Base-by-base conservation (phyloP, 2,797 vertebrate genomes). In the Paguma larvata region DNA sequence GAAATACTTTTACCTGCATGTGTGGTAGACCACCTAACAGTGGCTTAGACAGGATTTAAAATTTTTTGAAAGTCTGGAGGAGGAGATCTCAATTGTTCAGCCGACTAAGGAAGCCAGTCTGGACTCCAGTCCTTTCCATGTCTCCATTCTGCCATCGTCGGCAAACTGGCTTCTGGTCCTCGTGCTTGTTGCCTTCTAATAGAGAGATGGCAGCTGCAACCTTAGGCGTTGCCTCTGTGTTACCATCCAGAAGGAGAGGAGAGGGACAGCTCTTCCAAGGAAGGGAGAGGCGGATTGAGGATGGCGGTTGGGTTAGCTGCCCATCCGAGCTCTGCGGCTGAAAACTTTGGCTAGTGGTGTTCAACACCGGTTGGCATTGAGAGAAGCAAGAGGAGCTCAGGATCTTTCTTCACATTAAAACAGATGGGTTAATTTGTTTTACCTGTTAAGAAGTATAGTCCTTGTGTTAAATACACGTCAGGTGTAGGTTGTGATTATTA, bases 401-500 rank as follows among this genome's bases (percentile, higher is more conserved):
- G 11, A 7, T 62, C 85, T 91, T 51, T 25, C 34, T 68, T 13
- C 27, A 84, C 5, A 30, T 41, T 56, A 46, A 41, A 46, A 15
- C 62, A 16, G 48, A 8, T 10, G 10, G 12, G 11, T 51, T 79
- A 9, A 59, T 44, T 41, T 67, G 19, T 72, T 87, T 65, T 67
- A n/a, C 16, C 3, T 82, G 32, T 72, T 38, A 53, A 53, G n/a
- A 75, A 70, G 10, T 44, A 34, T 46, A 16, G 84, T 78, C 18
- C 3, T 67, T 9, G 0, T 21, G 68, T 46, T 95, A 30, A 72
- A 44, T 65, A 44, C 34, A 18, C 30, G 46, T 82, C 51, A 82
- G 70, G 38, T 89, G 14, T 46, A 34, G 23, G 16, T 41, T 89
- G 13, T 82, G 41, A 89, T 73, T 73, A 80, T 70, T 89, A 53